phyloP scores from a whole-genome alignment of 1,140 invertebrate species.

The Drosophila bocqueti region DNA sequence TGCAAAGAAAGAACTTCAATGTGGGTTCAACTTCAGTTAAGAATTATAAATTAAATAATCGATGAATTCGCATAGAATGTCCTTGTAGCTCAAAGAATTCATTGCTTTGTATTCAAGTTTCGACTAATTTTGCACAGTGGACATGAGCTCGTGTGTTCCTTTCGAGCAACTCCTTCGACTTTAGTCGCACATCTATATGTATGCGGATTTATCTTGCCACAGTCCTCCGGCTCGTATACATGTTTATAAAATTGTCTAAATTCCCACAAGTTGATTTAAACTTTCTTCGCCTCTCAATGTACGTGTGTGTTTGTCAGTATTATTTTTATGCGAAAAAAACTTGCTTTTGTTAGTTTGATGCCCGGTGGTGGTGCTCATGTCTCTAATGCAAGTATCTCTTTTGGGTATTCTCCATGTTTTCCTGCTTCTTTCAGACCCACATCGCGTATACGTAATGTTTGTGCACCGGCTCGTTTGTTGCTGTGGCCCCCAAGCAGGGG shows the following conservation, averaged over 20 bases:
- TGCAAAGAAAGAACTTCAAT: neutral
- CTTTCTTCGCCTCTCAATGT: constrained; percentile 52
- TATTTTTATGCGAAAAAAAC: constrained; percentile 35
- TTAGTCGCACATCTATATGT: constrained; percentile 29
- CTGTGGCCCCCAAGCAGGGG: constrained; percentile 18
- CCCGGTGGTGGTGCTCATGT: constrained; percentile 34
- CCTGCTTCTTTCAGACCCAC: constrained; percentile 50
- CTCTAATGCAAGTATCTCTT: constrained; percentile 50
- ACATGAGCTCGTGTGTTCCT: constrained; percentile 20
- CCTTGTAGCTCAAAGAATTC: neutral
- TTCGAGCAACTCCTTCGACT: constrained; percentile 1
- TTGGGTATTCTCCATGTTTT: constrained; percentile 16
- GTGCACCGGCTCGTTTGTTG: constrained; percentile 65
- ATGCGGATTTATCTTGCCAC: constrained; percentile 30
- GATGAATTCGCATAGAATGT: neutral
- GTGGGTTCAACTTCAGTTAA: neutral
- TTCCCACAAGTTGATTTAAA: constrained; percentile 83
- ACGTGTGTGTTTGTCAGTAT: constrained; percentile 16
- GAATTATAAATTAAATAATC: neutral
- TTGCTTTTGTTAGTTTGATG: constrained; percentile 55
- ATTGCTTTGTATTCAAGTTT: neutral
- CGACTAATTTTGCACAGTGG: constrained; percentile 2
- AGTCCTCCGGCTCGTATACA: constrained; percentile 39
- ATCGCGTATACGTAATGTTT: constrained; percentile 74
- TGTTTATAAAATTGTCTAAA: constrained; percentile 83